A percentile compares a stretch with the other conserved stretches of the same genome.
These are phyloP conservation scores for Noturus placidus DNA, from an alignment of 2,113 vertebrate genomes.

Conservation along the genomic window DNA sequence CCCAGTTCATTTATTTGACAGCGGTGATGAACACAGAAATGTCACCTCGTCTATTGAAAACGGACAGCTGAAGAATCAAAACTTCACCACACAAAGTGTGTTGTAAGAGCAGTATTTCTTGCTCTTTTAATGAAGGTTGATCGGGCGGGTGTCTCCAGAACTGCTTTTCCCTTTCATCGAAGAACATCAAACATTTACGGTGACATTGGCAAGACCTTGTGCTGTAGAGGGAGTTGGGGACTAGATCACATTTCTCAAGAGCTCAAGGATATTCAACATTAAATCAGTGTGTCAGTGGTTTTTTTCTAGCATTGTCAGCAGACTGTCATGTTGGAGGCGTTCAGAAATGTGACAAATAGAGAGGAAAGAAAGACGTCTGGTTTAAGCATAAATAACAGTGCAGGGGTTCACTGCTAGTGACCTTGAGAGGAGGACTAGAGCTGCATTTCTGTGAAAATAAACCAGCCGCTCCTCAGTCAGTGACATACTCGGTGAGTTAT, in stretches of 20 bases:
- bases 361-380: background rate
- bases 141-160: background rate
- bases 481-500: background rate
- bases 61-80: background rate
- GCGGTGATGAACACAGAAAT: background rate
- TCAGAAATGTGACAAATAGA: background rate
- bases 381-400: background rate
- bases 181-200: background rate
- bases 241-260: background rate
- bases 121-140: background rate
- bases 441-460: background rate
- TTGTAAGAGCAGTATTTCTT: background rate
- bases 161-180: background rate
- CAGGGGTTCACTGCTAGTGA: background rate
- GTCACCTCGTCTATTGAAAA: conserved; percentile 1
- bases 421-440: background rate
- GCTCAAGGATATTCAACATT: background rate
- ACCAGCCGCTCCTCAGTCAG: background rate
- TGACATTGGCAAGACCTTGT: background rate
- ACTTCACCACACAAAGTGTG: background rate
- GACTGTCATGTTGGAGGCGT: background rate
- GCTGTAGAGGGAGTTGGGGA: background rate
- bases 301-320: background rate
- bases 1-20: background rate
- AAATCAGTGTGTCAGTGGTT: background rate